Evolutionary conservation across 2,888 invertebrate species (phyloP).

Genomic region (Stegophylla sp.): DNA sequence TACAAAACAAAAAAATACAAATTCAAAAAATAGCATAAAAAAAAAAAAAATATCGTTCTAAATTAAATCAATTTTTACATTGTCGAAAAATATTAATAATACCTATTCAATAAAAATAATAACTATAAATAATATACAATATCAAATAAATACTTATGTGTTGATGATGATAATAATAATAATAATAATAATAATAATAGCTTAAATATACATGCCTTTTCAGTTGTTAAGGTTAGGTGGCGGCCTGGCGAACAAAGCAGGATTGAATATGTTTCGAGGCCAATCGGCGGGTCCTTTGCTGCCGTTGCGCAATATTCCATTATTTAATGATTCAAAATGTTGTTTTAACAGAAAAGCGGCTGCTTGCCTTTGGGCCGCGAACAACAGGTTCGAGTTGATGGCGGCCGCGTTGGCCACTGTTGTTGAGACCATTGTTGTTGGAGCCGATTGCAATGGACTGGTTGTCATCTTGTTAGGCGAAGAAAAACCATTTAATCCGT

Average conservation of each 20-base stretch:
- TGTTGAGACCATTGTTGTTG: conserved; percentile 8
- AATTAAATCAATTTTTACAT: too few relatives aligned
- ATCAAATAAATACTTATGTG: too few relatives aligned
- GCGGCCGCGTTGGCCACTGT: conserved; percentile 13
- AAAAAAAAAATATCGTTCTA: too few relatives aligned
- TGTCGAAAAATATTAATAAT: background rate
- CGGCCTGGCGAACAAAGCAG: conserved; percentile 35
- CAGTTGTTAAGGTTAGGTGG: conserved; percentile 42
- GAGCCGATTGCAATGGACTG: conserved; percentile 13
- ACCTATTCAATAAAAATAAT: background rate
- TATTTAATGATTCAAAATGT: conserved; percentile 45
- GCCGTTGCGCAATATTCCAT: conserved; percentile 17
- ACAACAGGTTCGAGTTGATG: conserved; percentile 44
- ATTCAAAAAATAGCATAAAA: too few relatives aligned
- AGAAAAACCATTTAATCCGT: background rate
- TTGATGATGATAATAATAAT: too few relatives aligned
- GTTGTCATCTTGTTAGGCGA: background rate
- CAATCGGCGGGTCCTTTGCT: conserved; percentile 23
- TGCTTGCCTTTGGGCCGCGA: conserved; percentile 50
- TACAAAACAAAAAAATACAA: too few relatives aligned
- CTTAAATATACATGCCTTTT: background rate
- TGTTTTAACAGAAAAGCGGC: conserved; percentile 45
- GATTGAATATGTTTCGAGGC: conserved; percentile 44
- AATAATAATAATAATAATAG: conserved; percentile 1
- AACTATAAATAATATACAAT: background rate